Evolutionary conservation across 2,113 vertebrate genomes (phyloP).

Genomic region (Antennarius striatus): DNA sequence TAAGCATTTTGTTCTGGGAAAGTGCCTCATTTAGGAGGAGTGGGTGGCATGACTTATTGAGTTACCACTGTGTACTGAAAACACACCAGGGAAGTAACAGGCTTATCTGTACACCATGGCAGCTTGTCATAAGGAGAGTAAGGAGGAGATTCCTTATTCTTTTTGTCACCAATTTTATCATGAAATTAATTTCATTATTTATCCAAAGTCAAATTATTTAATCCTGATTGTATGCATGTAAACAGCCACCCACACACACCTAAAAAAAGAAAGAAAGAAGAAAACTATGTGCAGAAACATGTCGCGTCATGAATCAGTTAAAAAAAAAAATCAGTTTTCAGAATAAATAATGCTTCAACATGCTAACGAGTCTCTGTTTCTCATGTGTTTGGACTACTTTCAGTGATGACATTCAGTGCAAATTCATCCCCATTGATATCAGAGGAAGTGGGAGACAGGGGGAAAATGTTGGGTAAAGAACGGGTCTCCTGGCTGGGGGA

Average conservation of each 20-base stretch:
- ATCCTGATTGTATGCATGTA: conserved; percentile 21
- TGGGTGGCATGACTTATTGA: conserved; percentile 65
- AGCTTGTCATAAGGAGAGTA: conserved; percentile 50
- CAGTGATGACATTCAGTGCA: conserved; percentile 38
- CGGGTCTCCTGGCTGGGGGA: conserved; percentile 37
- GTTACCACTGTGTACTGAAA: conserved; percentile 63
- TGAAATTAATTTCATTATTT: conserved; percentile 49
- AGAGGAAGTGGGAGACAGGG: background rate
- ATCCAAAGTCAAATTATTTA: conserved; percentile 27
- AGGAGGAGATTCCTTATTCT: conserved; percentile 32
- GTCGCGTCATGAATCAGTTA: too few species aligned
- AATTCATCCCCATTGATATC: conserved; percentile 45
- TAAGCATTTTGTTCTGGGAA: conserved; percentile 59
- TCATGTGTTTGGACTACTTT: conserved; percentile 26
- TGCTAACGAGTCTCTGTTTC: background rate
- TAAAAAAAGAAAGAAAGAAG: conserved; percentile 10
- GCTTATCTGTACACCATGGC: conserved; percentile 59
- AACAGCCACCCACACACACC: background rate
- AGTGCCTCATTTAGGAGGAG: conserved; percentile 50
- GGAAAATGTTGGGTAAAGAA: conserved; percentile 15
- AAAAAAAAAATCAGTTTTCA: conserved; percentile 24
- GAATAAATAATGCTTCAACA: conserved; percentile 58
- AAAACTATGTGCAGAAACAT: background rate
- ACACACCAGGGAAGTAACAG: conserved; percentile 65
- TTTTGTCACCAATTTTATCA: conserved; percentile 43